Conservation (phyloP, 2,113 vertebrate species). For the Lagopus leucura region DNA sequence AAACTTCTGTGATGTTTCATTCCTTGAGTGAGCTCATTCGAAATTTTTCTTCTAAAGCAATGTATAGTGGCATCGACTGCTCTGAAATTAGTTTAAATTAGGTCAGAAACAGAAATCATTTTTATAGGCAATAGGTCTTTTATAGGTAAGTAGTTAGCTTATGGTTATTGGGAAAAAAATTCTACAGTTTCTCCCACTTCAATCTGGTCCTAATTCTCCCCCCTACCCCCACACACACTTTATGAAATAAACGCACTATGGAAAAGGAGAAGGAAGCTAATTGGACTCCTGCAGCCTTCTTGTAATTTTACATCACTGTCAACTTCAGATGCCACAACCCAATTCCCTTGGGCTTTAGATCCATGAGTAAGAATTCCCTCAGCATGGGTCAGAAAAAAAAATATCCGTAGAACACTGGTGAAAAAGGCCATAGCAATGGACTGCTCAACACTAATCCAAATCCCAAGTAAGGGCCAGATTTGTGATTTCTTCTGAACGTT, state of each 20-base stretch:
- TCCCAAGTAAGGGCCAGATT: background rate
- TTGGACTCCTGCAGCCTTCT: background rate
- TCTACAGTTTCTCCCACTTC: background rate
- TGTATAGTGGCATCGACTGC: background rate
- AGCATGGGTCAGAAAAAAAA: background rate
- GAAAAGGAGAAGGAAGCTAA: background rate
- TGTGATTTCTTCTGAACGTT: background rate
- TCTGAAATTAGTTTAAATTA: slow-evolving; percentile 31
- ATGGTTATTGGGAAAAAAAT: background rate
- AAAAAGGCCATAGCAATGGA: background rate
- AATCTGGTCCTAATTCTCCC: background rate
- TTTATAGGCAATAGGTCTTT: too few species aligned
- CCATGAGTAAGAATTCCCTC: background rate
- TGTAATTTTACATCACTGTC: background rate
- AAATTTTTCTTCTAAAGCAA: background rate
- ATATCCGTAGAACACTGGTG: background rate
- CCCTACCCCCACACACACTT: background rate
- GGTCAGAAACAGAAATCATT: slow-evolving; percentile 3
- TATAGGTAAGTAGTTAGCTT: background rate
- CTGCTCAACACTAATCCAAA: background rate
- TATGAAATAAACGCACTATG: background rate
- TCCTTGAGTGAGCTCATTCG: background rate
- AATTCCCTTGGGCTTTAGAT: background rate
- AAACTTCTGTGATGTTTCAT: background rate
- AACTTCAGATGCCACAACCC: background rate